Conservation (phyloP, 2,797 vertebrate genomes). For the Zalophus californianus region DNA sequence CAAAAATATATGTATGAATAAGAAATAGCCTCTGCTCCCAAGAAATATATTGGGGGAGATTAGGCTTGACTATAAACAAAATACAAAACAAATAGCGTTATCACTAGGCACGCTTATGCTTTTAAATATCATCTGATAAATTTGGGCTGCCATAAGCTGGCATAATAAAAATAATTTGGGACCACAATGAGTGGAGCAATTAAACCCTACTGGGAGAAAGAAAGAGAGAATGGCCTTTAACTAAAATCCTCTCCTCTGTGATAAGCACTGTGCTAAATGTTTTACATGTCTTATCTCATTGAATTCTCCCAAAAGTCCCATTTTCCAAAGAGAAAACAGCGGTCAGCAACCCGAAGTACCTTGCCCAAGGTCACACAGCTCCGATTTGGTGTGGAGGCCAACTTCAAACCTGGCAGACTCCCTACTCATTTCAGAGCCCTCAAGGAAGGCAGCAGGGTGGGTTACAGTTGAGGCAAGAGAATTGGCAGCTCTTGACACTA, state of each 20-base stretch:
- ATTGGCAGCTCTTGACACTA: not conserved
- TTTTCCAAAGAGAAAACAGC: slow-evolving; percentile 16
- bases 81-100: slow-evolving; percentile 27
- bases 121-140: slow-evolving; percentile 54
- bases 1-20: slow-evolving; percentile 26
- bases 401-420: not conserved
- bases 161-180: slow-evolving; percentile 25
- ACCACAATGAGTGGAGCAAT: not conserved
- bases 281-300: slow-evolving; percentile 26
- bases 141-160: not conserved
- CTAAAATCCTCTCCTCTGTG: not conserved
- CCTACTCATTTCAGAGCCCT: not conserved
- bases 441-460: not conserved
- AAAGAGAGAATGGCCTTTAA: slow-evolving; percentile 43
- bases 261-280: not conserved
- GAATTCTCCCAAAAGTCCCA: not conserved
- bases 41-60: not conserved
- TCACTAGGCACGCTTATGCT: not conserved
- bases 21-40: slow-evolving; percentile 14
- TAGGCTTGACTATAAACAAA: slow-evolving; percentile 32
- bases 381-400: not conserved
- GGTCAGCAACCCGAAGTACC: not conserved
- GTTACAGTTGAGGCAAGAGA: not conserved
- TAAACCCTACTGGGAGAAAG: not conserved
- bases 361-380: slow-evolving; percentile 12